These are phyloP conservation scores for Abramis brama DNA, from an alignment of 2,113 vertebrate species.

Conservation along the genomic window DNA sequence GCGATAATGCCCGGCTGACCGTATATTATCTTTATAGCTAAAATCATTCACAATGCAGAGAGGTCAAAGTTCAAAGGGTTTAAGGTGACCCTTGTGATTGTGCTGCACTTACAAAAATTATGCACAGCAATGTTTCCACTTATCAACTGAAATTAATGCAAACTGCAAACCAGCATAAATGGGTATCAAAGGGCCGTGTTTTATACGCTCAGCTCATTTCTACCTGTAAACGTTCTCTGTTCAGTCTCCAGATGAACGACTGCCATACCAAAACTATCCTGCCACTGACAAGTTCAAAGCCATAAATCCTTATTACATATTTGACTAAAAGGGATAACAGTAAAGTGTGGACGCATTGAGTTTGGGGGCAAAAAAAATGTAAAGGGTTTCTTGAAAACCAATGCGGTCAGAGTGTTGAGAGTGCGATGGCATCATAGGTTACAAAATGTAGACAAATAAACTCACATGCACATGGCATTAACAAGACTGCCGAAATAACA, in stretches of 20 bases:
- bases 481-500: constrained; percentile 4
- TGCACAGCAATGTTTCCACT: neutral
- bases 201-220: constrained; percentile 4
- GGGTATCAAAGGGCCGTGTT: neutral
- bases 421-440: constrained; percentile 22
- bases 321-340: constrained; percentile 33
- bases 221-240: neutral
- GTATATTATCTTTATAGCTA: neutral
- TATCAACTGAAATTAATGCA: neutral
- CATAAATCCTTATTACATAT: constrained; percentile 33
- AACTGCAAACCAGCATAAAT: neutral
- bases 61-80: constrained; percentile 19
- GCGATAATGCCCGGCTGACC: neutral
- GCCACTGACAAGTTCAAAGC: neutral
- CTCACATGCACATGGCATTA: constrained; percentile 19
- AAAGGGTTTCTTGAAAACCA: neutral
- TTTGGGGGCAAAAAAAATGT: neutral
- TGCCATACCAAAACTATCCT: constrained; percentile 17
- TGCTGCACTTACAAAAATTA: neutral
- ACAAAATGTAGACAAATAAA: constrained; percentile 15
- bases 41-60: neutral
- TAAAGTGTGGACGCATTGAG: constrained; percentile 27
- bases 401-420: neutral
- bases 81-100: neutral
- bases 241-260: constrained; percentile 30